Conservation (phyloP, 2,888 invertebrate species). For the Cheilosia grossa region DNA sequence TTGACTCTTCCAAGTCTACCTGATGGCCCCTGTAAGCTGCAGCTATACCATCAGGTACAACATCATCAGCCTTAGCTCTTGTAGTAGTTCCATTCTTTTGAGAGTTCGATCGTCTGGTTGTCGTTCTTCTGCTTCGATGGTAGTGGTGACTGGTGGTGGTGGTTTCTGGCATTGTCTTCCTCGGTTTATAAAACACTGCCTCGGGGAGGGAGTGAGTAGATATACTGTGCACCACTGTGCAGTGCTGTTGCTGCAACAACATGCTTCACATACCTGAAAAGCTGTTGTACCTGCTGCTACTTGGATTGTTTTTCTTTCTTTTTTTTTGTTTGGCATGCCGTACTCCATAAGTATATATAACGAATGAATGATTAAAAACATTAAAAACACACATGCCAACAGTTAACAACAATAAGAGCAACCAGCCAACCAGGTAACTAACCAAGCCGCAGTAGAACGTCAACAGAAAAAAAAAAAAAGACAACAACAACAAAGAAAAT, state of each 20-base stretch:
- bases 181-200: slow-evolving; percentile 39
- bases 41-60: slow-evolving; percentile 59
- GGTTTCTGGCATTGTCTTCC: slow-evolving; percentile 58
- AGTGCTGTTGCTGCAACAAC: slow-evolving; percentile 69
- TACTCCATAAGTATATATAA: slow-evolving; percentile 28
- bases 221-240: slow-evolving; percentile 29
- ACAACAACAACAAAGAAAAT: slow-evolving; percentile 59
- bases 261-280: slow-evolving; percentile 72
- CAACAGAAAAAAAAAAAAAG: slow-evolving; percentile 21
- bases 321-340: slow-evolving; percentile 40
- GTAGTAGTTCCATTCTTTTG: slow-evolving; percentile 49
- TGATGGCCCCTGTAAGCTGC: slow-evolving; percentile 52
- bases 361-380: slow-evolving; percentile 66
- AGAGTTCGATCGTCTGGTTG: slow-evolving; percentile 25
- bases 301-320: slow-evolving; percentile 23
- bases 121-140: neutral
- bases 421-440: slow-evolving; percentile 67
- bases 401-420: slow-evolving; percentile 73
- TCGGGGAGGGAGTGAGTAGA: slow-evolving; percentile 9
- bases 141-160: slow-evolving; percentile 18
- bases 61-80: slow-evolving; percentile 33
- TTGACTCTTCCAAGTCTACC: slow-evolving; percentile 73
- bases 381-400: slow-evolving; percentile 74
- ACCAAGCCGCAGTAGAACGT: slow-evolving; percentile 42
- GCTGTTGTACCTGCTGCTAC: slow-evolving; percentile 69